These are phyloP conservation scores for Cynoglossus semilaevis DNA, from an alignment of 2,113 vertebrate species.

Conservation along the genomic window DNA sequence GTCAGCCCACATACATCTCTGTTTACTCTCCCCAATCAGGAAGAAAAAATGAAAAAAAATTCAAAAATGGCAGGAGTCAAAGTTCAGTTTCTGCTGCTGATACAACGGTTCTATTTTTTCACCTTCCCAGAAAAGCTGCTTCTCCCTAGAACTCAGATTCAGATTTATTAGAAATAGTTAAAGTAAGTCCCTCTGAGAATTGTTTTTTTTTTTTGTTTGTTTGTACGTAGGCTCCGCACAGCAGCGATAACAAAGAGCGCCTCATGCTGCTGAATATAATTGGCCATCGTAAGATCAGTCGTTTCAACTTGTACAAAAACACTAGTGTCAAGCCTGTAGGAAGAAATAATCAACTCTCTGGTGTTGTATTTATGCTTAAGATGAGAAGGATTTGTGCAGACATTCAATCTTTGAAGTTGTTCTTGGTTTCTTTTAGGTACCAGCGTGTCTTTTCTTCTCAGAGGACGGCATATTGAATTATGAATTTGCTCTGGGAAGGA, in stretches of 20 bases:
- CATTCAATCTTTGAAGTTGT: neutral
- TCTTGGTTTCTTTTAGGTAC: neutral
- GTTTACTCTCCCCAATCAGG: no score
- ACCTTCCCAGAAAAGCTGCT: neutral
- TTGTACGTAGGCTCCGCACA: neutral
- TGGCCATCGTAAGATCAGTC: neutral
- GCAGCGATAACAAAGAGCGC: neutral
- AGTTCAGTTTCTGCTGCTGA: neutral
- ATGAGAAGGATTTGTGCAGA: neutral
- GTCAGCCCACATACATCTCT: no score
- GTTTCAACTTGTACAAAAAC: neutral
- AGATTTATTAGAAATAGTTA: neutral
- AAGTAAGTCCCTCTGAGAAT: neutral
- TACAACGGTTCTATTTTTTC: no score
- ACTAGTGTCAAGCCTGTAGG: neutral
- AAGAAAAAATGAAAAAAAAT: no score
- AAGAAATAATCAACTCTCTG: neutral
- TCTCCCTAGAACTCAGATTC: neutral
- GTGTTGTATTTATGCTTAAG: neutral
- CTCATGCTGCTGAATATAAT: neutral
- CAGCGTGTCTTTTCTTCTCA: neutral
- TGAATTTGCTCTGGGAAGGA: neutral
- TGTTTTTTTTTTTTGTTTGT: neutral
- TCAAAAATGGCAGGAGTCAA: neutral
- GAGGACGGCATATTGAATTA: neutral